These are phyloP conservation scores for Carcina quercana DNA, from an alignment of 2,888 invertebrate species.

Conservation along the genomic window DNA sequence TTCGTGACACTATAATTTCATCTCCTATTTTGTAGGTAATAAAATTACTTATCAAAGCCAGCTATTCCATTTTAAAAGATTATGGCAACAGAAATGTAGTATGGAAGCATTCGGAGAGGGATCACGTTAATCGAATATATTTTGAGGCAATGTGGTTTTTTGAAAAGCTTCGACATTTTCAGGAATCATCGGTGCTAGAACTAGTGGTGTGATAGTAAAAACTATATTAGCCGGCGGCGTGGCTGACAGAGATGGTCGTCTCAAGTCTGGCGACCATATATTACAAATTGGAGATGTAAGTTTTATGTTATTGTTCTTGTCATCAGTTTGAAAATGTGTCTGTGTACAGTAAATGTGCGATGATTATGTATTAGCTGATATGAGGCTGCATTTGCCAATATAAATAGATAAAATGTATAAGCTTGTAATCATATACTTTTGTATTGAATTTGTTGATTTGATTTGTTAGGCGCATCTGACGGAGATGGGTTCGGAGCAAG, in stretches of 20 bases:
- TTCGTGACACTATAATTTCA: too few species aligned
- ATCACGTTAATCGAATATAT: constrained; percentile 2
- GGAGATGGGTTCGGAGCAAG: constrained; percentile 99
- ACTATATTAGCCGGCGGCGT: constrained; percentile 98
- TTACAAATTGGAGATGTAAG: constrained; percentile 93
- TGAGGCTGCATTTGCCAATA: too few species aligned
- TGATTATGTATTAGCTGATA: too few species aligned
- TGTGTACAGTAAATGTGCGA: too few species aligned
- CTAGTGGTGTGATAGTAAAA: constrained; percentile 99
- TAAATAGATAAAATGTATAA: too few species aligned
- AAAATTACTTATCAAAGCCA: too few species aligned
- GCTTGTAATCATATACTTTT: too few species aligned
- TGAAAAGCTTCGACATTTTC: constrained; percentile 5
- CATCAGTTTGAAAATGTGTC: too few species aligned
- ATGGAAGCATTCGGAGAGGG: too few species aligned
- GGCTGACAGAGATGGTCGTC: constrained; percentile 96
- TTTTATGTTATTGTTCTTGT: constrained; percentile 11
- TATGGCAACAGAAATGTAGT: too few species aligned
- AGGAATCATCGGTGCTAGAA: constrained; percentile 96
- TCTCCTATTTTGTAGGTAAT: too few species aligned
- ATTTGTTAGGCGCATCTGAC: constrained; percentile 75
- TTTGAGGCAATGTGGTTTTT: background rate
- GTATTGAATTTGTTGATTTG: background rate
- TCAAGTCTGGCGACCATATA: constrained; percentile 98
- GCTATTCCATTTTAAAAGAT: too few species aligned